These are phyloP conservation scores for Chaetogeoica ovagalla DNA, from an alignment of 2,888 invertebrate genomes.

Conservation along the genomic window DNA sequence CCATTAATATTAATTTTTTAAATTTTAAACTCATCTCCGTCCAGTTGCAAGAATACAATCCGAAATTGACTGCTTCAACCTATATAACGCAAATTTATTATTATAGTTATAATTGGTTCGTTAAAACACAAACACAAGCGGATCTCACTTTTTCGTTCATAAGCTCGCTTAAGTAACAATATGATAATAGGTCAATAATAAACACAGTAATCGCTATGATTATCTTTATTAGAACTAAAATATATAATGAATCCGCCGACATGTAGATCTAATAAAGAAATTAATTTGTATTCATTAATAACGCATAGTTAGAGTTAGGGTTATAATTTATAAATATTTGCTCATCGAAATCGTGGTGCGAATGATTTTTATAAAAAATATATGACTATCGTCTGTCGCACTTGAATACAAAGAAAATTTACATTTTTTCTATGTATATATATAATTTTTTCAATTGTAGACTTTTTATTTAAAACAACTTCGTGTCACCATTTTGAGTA, in stretches of 20 bases:
- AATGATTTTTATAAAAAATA: too few relatives aligned
- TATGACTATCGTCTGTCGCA: too few relatives aligned
- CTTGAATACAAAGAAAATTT: too few relatives aligned
- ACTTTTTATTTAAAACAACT: too few relatives aligned
- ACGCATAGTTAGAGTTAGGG: too few relatives aligned
- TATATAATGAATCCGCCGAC: background rate
- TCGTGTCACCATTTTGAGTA: too few relatives aligned
- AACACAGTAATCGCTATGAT: background rate
- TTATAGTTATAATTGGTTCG: background rate
- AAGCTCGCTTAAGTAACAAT: conserved; percentile 1
- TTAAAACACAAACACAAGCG: too few relatives aligned
- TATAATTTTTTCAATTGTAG: too few relatives aligned
- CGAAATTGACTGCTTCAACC: background rate
- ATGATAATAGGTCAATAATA: background rate
- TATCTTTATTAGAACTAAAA: background rate
- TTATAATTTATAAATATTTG: too few relatives aligned
- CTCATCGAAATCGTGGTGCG: too few relatives aligned
- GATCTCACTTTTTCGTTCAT: background rate
- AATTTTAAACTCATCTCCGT: background rate
- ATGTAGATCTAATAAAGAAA: background rate
- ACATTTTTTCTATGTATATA: too few relatives aligned
- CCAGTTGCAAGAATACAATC: background rate
- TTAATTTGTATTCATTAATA: background rate
- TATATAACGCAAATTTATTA: background rate
- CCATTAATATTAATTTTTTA: background rate